phyloP scores from a whole-genome alignment of 2,113 vertebrate species.

The Pteronura brasiliensis region DNA sequence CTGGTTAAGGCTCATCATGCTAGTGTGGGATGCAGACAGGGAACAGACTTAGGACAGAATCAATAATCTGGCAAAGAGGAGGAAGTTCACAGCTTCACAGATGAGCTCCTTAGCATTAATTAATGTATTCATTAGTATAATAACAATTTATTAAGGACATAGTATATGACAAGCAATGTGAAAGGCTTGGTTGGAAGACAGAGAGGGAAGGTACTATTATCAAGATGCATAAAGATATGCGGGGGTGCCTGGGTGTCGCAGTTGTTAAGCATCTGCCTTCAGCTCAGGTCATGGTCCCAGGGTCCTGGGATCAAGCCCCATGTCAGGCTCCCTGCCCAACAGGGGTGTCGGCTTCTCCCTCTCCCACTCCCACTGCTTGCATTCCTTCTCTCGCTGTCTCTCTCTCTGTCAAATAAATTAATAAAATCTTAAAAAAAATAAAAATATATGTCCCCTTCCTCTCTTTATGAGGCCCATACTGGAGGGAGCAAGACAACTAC shows the following conservation, averaged over 20 bases:
- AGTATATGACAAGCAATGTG: neutral
- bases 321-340: no score
- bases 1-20: neutral
- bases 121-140: slow-evolving; percentile 50
- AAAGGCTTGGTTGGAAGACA: neutral
- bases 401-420: no score
- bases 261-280: no score
- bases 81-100: slow-evolving; percentile 48
- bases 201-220: neutral
- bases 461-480: neutral
- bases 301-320: no score
- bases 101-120: slow-evolving; percentile 44
- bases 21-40: neutral
- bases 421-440: no score
- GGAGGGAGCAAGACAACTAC: neutral
- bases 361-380: no score
- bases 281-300: no score
- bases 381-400: no score
- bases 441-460: neutral
- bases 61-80: slow-evolving; percentile 48
- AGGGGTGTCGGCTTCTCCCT: no score
- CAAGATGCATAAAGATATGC: neutral
- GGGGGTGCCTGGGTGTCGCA: no score
- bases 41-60: slow-evolving; percentile 33
- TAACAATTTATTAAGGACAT: slow-evolving; percentile 30